Evolutionary conservation across 2,797 vertebrate species (phyloP).

Genomic region (Labroides dimidiatus): DNA sequence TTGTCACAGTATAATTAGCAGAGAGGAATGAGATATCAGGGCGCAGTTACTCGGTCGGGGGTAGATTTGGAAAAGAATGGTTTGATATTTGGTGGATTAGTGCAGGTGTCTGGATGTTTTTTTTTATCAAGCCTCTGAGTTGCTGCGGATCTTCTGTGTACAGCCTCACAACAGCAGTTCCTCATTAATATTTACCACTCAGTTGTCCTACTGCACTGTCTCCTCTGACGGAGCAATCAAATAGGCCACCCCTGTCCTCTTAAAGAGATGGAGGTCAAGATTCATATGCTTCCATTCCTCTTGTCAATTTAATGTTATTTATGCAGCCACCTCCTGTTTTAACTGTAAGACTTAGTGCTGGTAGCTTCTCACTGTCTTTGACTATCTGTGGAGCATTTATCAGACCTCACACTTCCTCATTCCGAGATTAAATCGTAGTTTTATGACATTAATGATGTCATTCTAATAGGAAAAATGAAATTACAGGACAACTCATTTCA

Average conservation of each 20-base stretch:
- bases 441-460: too few species aligned
- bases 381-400: neutral
- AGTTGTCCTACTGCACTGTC: conserved; percentile 12
- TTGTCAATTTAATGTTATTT: conserved; percentile 57
- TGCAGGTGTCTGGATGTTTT: neutral
- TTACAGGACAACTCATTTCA: too few species aligned
- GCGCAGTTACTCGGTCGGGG: neutral
- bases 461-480: too few species aligned
- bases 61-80: neutral
- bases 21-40: neutral
- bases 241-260: conserved; percentile 17
- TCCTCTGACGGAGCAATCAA: conserved; percentile 10
- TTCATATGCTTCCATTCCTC: conserved; percentile 33
- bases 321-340: conserved; percentile 71
- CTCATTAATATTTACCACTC: conserved; percentile 73
- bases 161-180: conserved; percentile 53
- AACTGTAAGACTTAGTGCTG: conserved; percentile 8
- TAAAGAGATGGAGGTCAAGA: conserved; percentile 32
- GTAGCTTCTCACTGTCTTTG: neutral
- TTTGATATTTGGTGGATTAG: neutral
- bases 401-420: neutral
- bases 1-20: neutral
- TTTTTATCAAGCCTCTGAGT: neutral
- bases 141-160: conserved; percentile 6
- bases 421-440: neutral